Evolutionary conservation across 1,140 invertebrate genomes (phyloP), one percentile per base, ranked within the genome.

Genomic region (Heliconius hermathena): DNA sequence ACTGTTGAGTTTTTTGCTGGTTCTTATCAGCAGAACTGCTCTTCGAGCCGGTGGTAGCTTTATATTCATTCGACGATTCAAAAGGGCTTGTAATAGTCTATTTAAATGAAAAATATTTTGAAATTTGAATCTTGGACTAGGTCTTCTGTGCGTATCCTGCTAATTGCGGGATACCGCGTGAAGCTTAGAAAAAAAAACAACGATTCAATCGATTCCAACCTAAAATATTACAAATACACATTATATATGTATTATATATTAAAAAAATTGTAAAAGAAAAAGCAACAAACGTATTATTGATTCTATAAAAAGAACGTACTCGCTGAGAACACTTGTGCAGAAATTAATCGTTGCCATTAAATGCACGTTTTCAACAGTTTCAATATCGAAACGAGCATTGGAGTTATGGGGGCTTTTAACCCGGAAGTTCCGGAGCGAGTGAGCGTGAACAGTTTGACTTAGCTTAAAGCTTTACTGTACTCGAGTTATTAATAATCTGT

Each of bases 331-430:
- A 29, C 60, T 66, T 66, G 26, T 66, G 60, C 60, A 66, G 26
- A 66, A 66, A 66, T 66, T 66, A 66, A 66, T 29, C 60, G 60
- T 66, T 26, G 60, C 60, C 60, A 66, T 66, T 66, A 66, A 66
- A 66, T 66, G 60, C 26, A 29, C 26, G 60, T 66, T 66, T 66
- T 66, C 60, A 66, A 66, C 60, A 29, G 60, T 66, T 66, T 29
- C 26, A 66, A 66, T 66, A 66, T 66, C 60, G 41, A 46, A 46
- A 46, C 41, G 60, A 66, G 60, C 60, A 26, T 29, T 66, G 8
- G 13, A 66, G 3, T 66, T 66, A 66, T 29, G 60, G 60, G 60
- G 11, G 60, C 60, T 66, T 29, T 66, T 66, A 66, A 66, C 60
- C 60, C 60, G 60, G 60, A 66, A 66, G 26, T 29, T 66, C 60